Percentiles rank a stretch among this genome's conserved stretches.
phyloP scores from a whole-genome alignment of 1,140 invertebrate genomes.

The Euura saliciscinereae region DNA sequence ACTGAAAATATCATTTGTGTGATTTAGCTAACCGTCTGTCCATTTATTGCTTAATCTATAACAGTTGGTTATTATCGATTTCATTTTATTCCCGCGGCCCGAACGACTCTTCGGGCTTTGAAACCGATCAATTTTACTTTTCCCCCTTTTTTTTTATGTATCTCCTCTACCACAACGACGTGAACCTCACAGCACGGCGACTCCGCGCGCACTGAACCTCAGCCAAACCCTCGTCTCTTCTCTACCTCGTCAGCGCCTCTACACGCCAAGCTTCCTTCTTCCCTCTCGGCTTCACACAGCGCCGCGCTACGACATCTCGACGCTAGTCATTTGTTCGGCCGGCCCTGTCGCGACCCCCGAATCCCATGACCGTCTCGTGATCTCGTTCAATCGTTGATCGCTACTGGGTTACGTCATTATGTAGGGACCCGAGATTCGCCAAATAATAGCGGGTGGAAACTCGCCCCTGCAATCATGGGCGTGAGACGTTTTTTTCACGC shows the following conservation, averaged over 20 bases:
- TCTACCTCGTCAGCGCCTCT: too few species aligned
- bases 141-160: too few species aligned
- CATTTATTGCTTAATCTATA: slow-evolving; percentile 2
- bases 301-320: slow-evolving; percentile 46
- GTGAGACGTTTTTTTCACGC: too few species aligned
- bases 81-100: background rate
- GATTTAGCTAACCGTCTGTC: background rate
- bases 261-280: background rate
- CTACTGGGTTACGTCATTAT: too few species aligned
- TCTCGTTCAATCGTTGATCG: too few species aligned
- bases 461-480: too few species aligned
- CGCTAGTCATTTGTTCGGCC: slow-evolving; percentile 56
- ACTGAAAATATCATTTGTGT: too few species aligned
- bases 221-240: background rate
- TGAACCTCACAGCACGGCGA: slow-evolving; percentile 1
- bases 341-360: slow-evolving; percentile 38
- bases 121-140: background rate
- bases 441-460: too few species aligned
- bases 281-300: background rate
- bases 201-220: background rate
- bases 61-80: background rate
- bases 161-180: background rate
- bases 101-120: background rate
- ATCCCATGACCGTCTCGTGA: slow-evolving; percentile 19
- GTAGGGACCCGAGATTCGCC: too few species aligned